Evolutionary conservation across 2,797 vertebrate genomes (phyloP).

Genomic region (Etheostoma perlongum): DNA sequence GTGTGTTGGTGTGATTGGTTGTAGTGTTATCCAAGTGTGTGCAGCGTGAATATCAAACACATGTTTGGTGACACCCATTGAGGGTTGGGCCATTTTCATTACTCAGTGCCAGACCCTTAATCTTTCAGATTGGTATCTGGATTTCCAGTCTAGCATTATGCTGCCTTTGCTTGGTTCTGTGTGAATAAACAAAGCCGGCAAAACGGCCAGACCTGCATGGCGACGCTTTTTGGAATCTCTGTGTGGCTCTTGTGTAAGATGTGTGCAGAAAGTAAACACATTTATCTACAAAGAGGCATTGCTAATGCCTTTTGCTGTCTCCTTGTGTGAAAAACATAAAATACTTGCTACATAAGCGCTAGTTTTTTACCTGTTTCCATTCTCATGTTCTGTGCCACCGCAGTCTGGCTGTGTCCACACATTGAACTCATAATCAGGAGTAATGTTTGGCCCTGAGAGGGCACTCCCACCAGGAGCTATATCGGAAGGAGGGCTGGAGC

Average conservation of each 20-base stretch:
- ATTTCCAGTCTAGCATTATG: too few species aligned
- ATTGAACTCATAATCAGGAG: constrained; percentile 93
- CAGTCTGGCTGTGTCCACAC: constrained; percentile 96
- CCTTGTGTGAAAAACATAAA: background rate
- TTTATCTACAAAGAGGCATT: background rate
- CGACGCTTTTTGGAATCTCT: too few species aligned
- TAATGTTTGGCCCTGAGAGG: constrained; percentile 54
- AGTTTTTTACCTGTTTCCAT: constrained; percentile 90
- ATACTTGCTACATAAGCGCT: background rate
- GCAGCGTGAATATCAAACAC: too few species aligned
- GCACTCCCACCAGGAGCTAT: constrained; percentile 46
- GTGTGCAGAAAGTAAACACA: background rate
- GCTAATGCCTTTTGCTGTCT: background rate
- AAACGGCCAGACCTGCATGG: too few species aligned
- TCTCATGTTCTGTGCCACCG: constrained; percentile 92
- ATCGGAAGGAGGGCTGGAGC: constrained; percentile 77
- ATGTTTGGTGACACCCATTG: too few species aligned
- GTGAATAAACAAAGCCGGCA: too few species aligned
- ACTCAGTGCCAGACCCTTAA: too few species aligned
- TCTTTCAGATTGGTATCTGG: too few species aligned
- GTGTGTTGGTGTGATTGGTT: too few species aligned
- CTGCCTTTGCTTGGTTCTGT: too few species aligned
- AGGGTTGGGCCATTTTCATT: too few species aligned
- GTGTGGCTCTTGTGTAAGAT: background rate
- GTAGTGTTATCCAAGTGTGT: too few species aligned